Percentiles rank a stretch among this genome's conserved stretches.
phyloP scores from a whole-genome alignment of 1,140 invertebrate genomes.

The Elysia chlorotica region DNA sequence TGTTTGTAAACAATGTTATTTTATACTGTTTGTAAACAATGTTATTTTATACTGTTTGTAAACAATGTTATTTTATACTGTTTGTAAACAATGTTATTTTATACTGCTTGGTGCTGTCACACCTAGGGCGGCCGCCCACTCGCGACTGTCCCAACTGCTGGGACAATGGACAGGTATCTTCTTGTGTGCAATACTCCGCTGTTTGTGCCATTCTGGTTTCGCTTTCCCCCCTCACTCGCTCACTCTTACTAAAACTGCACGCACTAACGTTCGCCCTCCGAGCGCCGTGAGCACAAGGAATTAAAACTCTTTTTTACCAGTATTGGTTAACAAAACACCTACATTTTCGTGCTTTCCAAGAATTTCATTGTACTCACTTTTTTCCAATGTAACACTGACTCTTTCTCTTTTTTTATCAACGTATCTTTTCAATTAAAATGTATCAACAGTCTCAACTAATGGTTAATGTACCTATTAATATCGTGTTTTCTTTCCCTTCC shows the following conservation, averaged over 20 bases:
- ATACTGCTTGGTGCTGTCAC: neutral
- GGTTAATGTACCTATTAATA: no score
- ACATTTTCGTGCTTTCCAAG: neutral
- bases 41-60: no score
- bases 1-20: no score
- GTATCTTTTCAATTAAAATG: no score
- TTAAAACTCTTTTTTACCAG: neutral
- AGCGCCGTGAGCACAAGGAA: neutral
- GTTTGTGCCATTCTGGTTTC: neutral
- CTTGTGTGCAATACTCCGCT: neutral
- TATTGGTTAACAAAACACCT: neutral
- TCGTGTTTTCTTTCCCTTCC: no score
- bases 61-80: no score
- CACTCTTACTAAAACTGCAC: neutral
- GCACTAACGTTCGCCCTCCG: neutral
- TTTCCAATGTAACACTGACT: no score
- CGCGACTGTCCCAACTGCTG: neutral
- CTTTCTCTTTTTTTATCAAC: no score
- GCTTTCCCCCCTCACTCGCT: neutral
- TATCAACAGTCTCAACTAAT: no score
- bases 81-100: no score
- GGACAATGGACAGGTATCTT: constrained; percentile 3
- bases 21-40: no score
- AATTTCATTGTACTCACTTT: no score
- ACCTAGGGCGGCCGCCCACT: constrained; percentile 5